Evolutionary conservation across 2,888 invertebrate genomes (phyloP), one percentile per base, ranked within the genome.

Genomic region (Podabrus alpinus): DNA sequence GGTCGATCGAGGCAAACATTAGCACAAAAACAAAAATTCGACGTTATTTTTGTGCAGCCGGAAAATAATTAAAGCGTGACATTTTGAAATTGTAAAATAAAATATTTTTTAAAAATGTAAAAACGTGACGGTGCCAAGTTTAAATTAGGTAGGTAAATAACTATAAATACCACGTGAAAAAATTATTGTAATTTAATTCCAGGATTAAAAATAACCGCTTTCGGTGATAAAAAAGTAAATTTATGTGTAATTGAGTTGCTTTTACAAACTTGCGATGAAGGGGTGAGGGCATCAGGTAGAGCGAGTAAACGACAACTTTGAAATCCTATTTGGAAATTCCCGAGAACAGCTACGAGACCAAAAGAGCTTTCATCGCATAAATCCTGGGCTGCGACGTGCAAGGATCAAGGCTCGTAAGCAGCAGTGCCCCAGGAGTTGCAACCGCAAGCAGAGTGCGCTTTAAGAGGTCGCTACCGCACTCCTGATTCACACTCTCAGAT

Each of bases 381-480:
- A 77, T 77, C 77, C 74, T 74, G 77, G 62, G 74, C 69, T 72
- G 74, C 74, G 77, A 77, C 77, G 77, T 77, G 77, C 72, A 77
- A 77, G 74, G 77, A 77, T 72, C 74, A 68, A 69, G 77, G 77
- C 72, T 77, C 77, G 74, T 77, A 72, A 77, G 77, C 73, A 74
- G 69, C 70, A 59, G 74, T 75, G 77, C 77, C 77, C 75, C 75
- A 77, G 77, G 77, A 77, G 73, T 77, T 73, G 77, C 75, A 75
- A 86, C 86, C 86, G 83, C 86, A 86, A 86, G 85, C 85, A 82
- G 84, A 85, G 85, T 83, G 84, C 82, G 81, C 81, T 77, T 71
- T 81, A 84, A 83, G 84, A 84, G 83, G 84, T 82, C 84, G 81
- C 80, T 82, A 81, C 83, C 81, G 80, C 86, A 83, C 84, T 84